phyloP scores from a whole-genome alignment of 2,888 invertebrate species.

The Melinaea marsaeus region DNA sequence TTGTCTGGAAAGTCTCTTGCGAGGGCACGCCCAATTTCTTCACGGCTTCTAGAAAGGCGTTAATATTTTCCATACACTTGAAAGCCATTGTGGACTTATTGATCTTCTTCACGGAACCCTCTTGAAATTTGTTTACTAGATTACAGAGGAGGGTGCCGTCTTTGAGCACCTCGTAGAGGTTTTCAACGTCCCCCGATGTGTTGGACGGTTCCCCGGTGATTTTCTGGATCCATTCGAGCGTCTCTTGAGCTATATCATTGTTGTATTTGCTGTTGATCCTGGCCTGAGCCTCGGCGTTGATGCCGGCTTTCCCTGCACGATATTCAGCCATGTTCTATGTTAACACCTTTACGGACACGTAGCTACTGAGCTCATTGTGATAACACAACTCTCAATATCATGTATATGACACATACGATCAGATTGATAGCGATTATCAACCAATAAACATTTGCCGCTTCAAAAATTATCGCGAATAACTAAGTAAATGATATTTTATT shows the following conservation, averaged over 20 bases:
- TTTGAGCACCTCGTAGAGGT: conserved; percentile 92
- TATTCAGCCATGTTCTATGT: conserved; percentile 70
- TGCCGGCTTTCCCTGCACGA: conserved; percentile 71
- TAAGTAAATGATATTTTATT: conserved; percentile 50
- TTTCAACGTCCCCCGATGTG: conserved; percentile 92
- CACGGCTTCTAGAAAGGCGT: conserved; percentile 91
- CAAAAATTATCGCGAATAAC: conserved; percentile 45
- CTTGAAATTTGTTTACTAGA: conserved; percentile 90
- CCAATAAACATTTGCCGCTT: conserved; percentile 52
- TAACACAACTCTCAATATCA: conserved; percentile 62
- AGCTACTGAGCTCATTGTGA: conserved; percentile 67
- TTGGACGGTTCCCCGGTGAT: conserved; percentile 90
- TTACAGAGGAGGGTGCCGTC: conserved; percentile 94
- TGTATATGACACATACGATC: conserved; percentile 44
- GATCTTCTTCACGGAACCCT: conserved; percentile 93
- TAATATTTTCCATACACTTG: conserved; percentile 99
- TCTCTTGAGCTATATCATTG: conserved; percentile 93
- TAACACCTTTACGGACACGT: conserved; percentile 61
- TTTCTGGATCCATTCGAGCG: conserved; percentile 93
- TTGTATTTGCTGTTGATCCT: conserved; percentile 97
- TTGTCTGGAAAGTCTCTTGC: conserved; percentile 98
- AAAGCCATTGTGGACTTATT: conserved; percentile 94
- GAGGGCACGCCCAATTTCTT: conserved; percentile 92
- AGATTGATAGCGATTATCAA: conserved; percentile 63
- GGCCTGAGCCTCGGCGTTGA: conserved; percentile 72